These are phyloP conservation scores for Spatula clypeata DNA, from an alignment of 2,797 vertebrate species.

Conservation along the genomic window DNA sequence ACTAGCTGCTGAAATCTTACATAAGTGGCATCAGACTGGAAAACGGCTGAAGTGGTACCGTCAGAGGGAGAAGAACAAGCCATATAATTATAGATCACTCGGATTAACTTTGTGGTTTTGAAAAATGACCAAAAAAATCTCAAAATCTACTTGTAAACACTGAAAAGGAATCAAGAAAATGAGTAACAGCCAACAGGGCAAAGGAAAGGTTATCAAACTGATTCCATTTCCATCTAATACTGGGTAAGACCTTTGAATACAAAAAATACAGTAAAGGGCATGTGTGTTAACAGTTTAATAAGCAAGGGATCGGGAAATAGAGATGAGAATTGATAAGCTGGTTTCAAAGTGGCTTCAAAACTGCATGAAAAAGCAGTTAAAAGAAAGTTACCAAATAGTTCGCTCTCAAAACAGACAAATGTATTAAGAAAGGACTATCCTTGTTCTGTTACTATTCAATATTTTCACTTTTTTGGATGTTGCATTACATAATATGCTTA, in stretches of 20 bases:
- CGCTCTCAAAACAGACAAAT: not conserved
- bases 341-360: not conserved
- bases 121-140: not conserved
- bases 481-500: not conserved
- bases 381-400: not conserved
- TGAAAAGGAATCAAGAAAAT: not conserved
- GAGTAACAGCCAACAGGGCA: not conserved
- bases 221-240: not conserved
- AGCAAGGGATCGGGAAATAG: not conserved
- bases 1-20: not conserved
- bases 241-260: not conserved
- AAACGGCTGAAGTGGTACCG: not conserved
- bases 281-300: not conserved
- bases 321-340: not conserved
- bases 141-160: not conserved
- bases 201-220: not conserved
- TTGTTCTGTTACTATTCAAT: not conserved
- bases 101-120: not conserved
- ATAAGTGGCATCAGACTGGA: not conserved
- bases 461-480: not conserved
- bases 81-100: not conserved
- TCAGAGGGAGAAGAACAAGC: not conserved
- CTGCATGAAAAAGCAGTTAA: not conserved
- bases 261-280: not conserved
- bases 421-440: not conserved